These are phyloP conservation scores for Hyles lineata DNA, from an alignment of 2,888 invertebrate genomes.

Conservation along the genomic window DNA sequence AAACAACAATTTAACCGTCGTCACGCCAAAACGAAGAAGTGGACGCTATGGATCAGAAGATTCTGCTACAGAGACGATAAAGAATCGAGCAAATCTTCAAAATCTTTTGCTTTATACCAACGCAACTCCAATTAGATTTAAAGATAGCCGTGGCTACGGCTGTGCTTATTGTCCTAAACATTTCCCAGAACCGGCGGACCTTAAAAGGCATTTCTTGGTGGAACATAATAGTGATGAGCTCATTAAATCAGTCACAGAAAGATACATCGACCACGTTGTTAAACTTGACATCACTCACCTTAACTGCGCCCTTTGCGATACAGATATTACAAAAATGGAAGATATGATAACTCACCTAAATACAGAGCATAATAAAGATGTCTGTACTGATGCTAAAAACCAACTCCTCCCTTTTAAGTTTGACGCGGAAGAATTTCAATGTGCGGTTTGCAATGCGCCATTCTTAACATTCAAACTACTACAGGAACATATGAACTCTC, in stretches of 20 bases:
- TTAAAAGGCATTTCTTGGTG: constrained; percentile 53
- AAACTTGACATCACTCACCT: constrained; percentile 38
- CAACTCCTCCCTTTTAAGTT: constrained; percentile 70
- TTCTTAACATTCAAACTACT: constrained; percentile 62
- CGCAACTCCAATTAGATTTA: constrained; percentile 58
- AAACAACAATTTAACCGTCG: background rate
- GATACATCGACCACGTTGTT: constrained; percentile 31
- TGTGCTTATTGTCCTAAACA: constrained; percentile 58
- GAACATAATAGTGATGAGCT: constrained; percentile 35
- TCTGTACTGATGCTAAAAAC: constrained; percentile 57
- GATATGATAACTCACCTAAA: constrained; percentile 34
- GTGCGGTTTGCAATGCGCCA: constrained; percentile 56
- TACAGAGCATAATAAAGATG: constrained; percentile 33
- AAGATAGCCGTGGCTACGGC: constrained; percentile 52
- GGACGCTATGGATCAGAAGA: background rate
- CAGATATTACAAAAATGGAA: constrained; percentile 26
- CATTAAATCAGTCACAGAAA: constrained; percentile 22
- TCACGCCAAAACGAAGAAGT: constrained; percentile 14
- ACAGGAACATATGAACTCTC: constrained; percentile 69
- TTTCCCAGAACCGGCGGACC: constrained; percentile 50
- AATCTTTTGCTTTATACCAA: constrained; percentile 55
- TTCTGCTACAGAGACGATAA: constrained; percentile 1
- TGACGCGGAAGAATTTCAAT: constrained; percentile 56
- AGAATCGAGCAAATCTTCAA: constrained; percentile 45
- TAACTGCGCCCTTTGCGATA: constrained; percentile 33